Base-by-base conservation (phyloP, 2,888 invertebrate genomes). In the Euproctis similis region DNA sequence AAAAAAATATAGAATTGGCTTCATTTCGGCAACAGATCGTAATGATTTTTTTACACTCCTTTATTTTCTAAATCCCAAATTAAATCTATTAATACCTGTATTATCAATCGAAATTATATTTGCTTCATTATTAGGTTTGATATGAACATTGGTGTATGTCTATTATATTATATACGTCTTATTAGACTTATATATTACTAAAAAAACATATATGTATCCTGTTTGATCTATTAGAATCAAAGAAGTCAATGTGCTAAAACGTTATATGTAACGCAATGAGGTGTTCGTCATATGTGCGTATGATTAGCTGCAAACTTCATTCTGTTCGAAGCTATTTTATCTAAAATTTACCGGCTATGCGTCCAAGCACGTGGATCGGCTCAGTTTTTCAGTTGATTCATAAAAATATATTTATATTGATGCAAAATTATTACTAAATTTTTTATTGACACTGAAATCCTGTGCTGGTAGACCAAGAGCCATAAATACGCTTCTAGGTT, bases 21-120 rank as follows among this genome's bases (percentile, higher is more conserved):
- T 73, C 80, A 81, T 82, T 82, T 81, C 76, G 80, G 82, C 74
- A 81, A 81, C 82, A 84, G 82, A 81, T 84, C 82, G 82, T 84
- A 84, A 84, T 77, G 55, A 53, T 59, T 42, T n/a, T n/a, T n/a
- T n/a, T 53, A 61, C 56, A 64, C 46, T 59, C 57, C 49, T 46
- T n/a, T 58, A 56, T 59, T 49, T 59, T 57, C 53, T 53, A 47
- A 47, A 60, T 60, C 41, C 46, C 53, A 59, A 64, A n/a, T n/a
- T 53, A 52, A 56, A 53, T n/a, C n/a, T n/a, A n/a, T n/a, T n/a
- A n/a, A n/a, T n/a, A n/a, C 37, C 34, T 54, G 63, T 68, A 59
- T 67, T 65, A 67, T 55, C 52, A 60, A 61, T 62, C 69, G 61
- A 54, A 57, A 52, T n/a, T 57, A 55, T 36, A 50, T 62, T 49